A percentile compares a stretch with the other conserved stretches of the same genome.
These are phyloP conservation scores for Hirtodrosophila alboralis DNA, from an alignment of 2,888 invertebrate genomes.

Conservation along the genomic window DNA sequence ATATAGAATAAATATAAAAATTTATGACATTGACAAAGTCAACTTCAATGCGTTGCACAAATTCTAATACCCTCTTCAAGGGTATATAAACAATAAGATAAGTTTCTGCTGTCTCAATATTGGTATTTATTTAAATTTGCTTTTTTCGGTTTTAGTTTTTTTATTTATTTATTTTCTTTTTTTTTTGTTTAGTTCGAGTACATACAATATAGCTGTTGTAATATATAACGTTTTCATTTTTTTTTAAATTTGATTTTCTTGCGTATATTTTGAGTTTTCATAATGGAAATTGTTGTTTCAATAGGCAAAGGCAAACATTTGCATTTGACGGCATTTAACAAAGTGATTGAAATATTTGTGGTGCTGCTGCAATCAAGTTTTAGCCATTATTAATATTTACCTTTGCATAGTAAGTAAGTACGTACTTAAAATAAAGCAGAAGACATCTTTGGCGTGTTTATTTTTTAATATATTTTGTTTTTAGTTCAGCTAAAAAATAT, in stretches of 20 bases:
- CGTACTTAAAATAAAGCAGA: conserved; percentile 75
- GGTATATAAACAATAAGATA: not conserved
- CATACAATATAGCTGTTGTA: conserved; percentile 73
- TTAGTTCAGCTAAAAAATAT: conserved; percentile 62
- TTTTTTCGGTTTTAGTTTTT: conserved; percentile 50
- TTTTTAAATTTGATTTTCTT: conserved; percentile 70
- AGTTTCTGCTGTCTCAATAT: conserved; percentile 63
- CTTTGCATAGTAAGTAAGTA: conserved; percentile 38
- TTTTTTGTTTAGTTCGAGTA: conserved; percentile 61
- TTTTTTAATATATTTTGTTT: conserved; percentile 11
- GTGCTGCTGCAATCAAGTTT: conserved; percentile 16
- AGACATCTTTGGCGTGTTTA: conserved; percentile 75
- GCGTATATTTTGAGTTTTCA: conserved; percentile 63
- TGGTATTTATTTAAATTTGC: conserved; percentile 74
- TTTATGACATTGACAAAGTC: no score
- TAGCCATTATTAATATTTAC: conserved; percentile 25
- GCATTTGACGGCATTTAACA: conserved; percentile 24
- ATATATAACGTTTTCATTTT: conserved; percentile 72
- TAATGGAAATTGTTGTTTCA: conserved; percentile 50
- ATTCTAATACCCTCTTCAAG: no score
- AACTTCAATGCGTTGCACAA: no score
- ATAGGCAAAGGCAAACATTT: conserved; percentile 45
- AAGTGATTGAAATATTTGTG: conserved; percentile 7
- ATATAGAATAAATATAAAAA: no score
- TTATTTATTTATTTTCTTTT: conserved; percentile 41